phyloP scores from a whole-genome alignment of 2,888 invertebrate genomes.

The Lycia hirtaria region DNA sequence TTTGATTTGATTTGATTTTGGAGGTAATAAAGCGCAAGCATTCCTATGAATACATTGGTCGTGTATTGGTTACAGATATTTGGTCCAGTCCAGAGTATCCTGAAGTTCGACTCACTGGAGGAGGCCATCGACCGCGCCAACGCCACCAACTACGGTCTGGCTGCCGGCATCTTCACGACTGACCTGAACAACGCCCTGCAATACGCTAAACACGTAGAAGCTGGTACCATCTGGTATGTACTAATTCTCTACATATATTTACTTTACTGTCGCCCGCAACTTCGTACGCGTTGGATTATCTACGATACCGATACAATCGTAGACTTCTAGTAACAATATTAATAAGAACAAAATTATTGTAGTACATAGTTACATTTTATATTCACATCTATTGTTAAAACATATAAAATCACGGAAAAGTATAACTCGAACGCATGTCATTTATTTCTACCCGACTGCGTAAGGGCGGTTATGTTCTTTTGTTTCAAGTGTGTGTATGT shows the following conservation, averaged over 20 bases:
- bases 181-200: conserved; percentile 91
- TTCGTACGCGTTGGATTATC: background rate
- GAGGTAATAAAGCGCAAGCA: too few species aligned
- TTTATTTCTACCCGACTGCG: too few species aligned
- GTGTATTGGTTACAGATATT: conserved; percentile 91
- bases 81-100: conserved; percentile 94
- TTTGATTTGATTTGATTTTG: too few species aligned
- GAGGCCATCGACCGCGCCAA: conserved; percentile 94
- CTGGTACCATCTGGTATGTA: conserved; percentile 90
- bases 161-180: conserved; percentile 92
- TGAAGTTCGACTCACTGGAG: conserved; percentile 91
- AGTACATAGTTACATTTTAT: too few species aligned
- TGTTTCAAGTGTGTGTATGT: too few species aligned
- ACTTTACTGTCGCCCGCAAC: background rate
- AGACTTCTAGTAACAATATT: too few species aligned
- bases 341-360: too few species aligned
- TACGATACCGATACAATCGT: background rate
- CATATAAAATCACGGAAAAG: too few species aligned
- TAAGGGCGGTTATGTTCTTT: too few species aligned
- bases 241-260: background rate
- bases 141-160: conserved; percentile 91
- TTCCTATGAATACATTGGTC: background rate
- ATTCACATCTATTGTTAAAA: too few species aligned
- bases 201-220: conserved; percentile 89
- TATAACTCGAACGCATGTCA: too few species aligned